Percentiles rank a stretch among this genome's conserved stretches.
Conservation (phyloP, 2,113 vertebrate species). For the Myrmophylax atrothorax region DNA sequence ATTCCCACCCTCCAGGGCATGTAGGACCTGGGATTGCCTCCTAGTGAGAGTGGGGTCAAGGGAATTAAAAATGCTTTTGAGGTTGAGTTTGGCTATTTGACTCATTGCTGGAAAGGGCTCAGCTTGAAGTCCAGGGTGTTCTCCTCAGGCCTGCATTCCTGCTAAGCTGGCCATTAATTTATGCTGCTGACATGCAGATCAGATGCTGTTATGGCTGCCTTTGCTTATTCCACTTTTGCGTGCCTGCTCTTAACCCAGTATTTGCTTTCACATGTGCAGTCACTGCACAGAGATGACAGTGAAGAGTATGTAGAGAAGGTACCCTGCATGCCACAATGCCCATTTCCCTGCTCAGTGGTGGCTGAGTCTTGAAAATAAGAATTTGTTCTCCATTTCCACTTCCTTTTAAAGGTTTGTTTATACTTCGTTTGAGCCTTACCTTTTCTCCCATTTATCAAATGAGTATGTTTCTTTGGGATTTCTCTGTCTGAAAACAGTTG, state of each 20-base stretch:
- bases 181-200: not conserved
- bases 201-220: not conserved
- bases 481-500: not conserved
- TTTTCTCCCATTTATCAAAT: constrained; percentile 34
- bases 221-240: not conserved
- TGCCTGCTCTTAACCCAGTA: not conserved
- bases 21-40: not conserved
- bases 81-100: not conserved
- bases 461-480: not conserved
- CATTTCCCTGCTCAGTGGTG: not conserved
- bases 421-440: not conserved
- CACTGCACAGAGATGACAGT: not conserved
- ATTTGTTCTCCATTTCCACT: not conserved
- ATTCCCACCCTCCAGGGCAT: not conserved
- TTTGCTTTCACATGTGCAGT: not conserved
- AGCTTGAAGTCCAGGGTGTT: not conserved
- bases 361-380: not conserved
- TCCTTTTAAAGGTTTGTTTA: constrained; percentile 33
- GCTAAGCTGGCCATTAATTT: not conserved
- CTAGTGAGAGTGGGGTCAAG: not conserved
- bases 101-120: not conserved
- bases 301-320: not conserved
- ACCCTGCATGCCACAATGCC: not conserved
- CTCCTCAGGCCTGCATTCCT: not conserved
- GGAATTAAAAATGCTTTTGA: not conserved